Conservation (phyloP, 2,888 invertebrate genomes). For the Micoletzkya japonica region DNA sequence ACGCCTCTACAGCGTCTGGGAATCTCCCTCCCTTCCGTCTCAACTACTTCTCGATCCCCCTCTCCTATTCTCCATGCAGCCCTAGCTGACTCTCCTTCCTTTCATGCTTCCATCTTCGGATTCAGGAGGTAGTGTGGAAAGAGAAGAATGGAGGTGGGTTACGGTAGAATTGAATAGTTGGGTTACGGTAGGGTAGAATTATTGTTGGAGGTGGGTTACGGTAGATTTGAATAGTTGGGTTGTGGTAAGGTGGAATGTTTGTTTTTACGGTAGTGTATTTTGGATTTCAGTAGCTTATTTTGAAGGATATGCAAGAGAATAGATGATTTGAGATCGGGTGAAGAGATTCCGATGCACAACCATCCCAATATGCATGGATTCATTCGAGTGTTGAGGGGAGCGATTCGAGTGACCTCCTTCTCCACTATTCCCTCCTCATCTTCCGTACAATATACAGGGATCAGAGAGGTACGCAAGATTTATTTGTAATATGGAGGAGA, state of each 20-base stretch:
- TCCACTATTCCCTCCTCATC: not conserved
- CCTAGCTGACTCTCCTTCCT: slow-evolving; percentile 7
- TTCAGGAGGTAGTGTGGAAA: slow-evolving; percentile 2
- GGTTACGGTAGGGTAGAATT: not conserved
- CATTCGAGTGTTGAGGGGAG: slow-evolving; percentile 41
- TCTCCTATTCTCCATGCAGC: not conserved
- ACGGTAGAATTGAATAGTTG: not conserved
- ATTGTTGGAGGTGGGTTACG: not conserved
- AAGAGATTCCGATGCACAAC: slow-evolving; percentile 50
- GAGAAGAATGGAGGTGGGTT: not conserved
- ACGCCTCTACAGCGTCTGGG: not conserved
- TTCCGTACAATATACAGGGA: slow-evolving; percentile 4
- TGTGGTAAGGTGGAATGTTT: not conserved
- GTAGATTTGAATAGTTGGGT: not conserved
- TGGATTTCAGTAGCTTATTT: not conserved
- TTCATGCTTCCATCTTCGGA: slow-evolving; percentile 17
- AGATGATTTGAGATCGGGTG: not conserved
- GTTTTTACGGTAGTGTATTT: slow-evolving; percentile 25
- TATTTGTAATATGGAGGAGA: not conserved
- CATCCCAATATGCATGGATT: slow-evolving; percentile 50
- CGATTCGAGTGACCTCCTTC: slow-evolving; percentile 19
- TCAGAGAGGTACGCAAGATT: slow-evolving; percentile 1
- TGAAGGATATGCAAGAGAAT: too few species aligned
- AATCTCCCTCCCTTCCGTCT: slow-evolving; percentile 3
- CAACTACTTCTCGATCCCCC: not conserved